Base-by-base conservation (phyloP, 1,140 invertebrate species). In the Euwallacea fornicatus region DNA sequence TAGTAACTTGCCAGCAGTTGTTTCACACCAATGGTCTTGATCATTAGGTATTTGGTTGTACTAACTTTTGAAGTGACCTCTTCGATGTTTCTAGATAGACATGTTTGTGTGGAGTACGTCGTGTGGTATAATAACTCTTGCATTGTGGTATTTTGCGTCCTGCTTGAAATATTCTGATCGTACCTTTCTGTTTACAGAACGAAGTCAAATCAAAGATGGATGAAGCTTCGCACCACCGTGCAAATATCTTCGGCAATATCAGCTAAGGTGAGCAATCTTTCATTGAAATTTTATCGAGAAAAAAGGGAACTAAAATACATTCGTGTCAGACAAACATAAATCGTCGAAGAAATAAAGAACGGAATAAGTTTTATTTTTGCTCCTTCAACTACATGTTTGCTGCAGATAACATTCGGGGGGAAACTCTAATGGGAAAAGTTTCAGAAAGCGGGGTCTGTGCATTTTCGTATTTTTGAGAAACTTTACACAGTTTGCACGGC, bases 191-290 rank as follows among this genome's bases (percentile, higher is more conserved):
- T 59, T 79, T 80, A 33, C 86, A 95, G 93, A 88, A 93, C 91
- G 77, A 93, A 93, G 80, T 93, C 92, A 76, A 95, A 94, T 82
- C 93, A 95, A 79, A 88, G 93, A 83, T 98, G 95, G 95, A 93
- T 95, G 89, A 96, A 97, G 83, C 84, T 98, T 66, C 85, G 95
- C 47, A 96, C 94, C 21, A 96, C 94, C 2, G 93, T 98, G 64
- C 94, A 96, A 81, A 85, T 96, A 69, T 93, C 94, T 42, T 94
- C 92, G 46, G 94, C 94, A 42, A 95, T 97, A 78, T 86, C 88
- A 79, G 70, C 70, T 69, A 91, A 92, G 82, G 88, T 81, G 75
- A 76, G 73, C 65, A 42, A 62, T 42, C 10, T 33, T 33, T 33
- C 4, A 33, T 4, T 33, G 21, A 33, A 33, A 33, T 33, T 1